A percentile compares a stretch with the other conserved stretches of the same genome.
phyloP scores from a whole-genome alignment of 2,888 invertebrate species.

The Tridacna gigas region DNA sequence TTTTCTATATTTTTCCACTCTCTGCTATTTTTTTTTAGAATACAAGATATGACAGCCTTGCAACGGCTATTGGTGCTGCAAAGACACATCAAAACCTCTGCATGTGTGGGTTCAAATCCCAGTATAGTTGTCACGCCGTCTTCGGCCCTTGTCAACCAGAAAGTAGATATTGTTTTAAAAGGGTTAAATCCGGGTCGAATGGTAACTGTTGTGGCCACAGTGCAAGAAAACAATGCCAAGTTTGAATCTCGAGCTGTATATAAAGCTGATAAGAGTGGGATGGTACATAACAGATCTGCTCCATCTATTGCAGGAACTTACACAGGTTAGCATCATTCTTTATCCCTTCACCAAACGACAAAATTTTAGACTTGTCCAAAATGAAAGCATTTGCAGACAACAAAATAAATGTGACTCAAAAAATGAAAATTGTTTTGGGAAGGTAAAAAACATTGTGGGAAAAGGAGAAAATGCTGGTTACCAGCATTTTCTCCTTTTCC shows the following conservation, averaged over 20 bases:
- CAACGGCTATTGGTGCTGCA: neutral
- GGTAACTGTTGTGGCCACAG: slow-evolving; percentile 10
- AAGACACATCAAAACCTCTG: neutral
- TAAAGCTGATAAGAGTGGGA: slow-evolving; percentile 19
- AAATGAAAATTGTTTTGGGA: neutral
- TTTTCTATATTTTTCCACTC: neutral
- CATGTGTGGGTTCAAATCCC: neutral
- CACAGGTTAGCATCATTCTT: slow-evolving; percentile 21
- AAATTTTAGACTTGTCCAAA: neutral
- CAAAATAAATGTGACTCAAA: neutral
- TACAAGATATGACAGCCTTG: neutral
- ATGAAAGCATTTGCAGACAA: too few species aligned
- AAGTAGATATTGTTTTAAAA: slow-evolving; percentile 12
- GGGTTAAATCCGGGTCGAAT: slow-evolving; percentile 21
- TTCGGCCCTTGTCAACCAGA: slow-evolving; percentile 18
- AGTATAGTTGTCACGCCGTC: slow-evolving; percentile 1
- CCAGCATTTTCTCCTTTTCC: slow-evolving; percentile 5
- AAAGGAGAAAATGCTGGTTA: neutral
- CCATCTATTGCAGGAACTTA: slow-evolving; percentile 26
- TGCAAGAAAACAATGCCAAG: slow-evolving; percentile 20
- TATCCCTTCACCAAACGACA: neutral
- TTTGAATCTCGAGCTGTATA: slow-evolving; percentile 32
- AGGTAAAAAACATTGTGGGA: neutral
- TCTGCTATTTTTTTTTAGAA: neutral
- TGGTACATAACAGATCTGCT: neutral